Percentiles rank a stretch among this genome's conserved stretches.
Conservation (phyloP, 2,113 vertebrate species). For the Sander vitreus region DNA sequence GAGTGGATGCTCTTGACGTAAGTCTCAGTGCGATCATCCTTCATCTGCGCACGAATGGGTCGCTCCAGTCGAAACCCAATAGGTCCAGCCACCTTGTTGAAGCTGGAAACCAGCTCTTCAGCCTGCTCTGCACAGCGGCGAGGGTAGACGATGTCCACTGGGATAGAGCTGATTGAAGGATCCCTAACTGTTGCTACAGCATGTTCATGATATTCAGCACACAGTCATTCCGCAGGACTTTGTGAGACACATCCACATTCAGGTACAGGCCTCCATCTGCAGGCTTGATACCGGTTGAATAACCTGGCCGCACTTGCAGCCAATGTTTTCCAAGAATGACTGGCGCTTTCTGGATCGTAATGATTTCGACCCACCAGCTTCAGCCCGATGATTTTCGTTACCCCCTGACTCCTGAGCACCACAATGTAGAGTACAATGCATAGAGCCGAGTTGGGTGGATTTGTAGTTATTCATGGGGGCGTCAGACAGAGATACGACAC, state of each 20-base stretch:
- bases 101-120: constrained; percentile 21
- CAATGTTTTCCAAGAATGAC: constrained; percentile 87
- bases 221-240: constrained; percentile 92
- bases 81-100: constrained; percentile 67
- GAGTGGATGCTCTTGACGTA: constrained; percentile 88
- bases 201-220: constrained; percentile 89
- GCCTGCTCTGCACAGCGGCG: constrained; percentile 84
- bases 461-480: no score
- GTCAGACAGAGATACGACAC: no score
- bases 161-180: constrained; percentile 46
- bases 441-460: constrained; percentile 90
- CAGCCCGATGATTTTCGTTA: no score
- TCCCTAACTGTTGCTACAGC: no score
- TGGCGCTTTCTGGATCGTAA: constrained; percentile 88
- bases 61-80: constrained; percentile 85
- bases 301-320: constrained; percentile 96
- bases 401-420: constrained; percentile 84
- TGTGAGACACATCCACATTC: constrained; percentile 89
- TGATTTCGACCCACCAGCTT: constrained; percentile 81
- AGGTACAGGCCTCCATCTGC: constrained; percentile 93
- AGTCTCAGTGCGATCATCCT: constrained; percentile 90
- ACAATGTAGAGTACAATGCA: constrained; percentile 96
- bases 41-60: constrained; percentile 87
- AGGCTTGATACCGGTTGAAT: constrained; percentile 87
- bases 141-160: constrained; percentile 90